phyloP scores from a whole-genome alignment of 2,113 vertebrate genomes.

The Cephalopterus ornatus region DNA sequence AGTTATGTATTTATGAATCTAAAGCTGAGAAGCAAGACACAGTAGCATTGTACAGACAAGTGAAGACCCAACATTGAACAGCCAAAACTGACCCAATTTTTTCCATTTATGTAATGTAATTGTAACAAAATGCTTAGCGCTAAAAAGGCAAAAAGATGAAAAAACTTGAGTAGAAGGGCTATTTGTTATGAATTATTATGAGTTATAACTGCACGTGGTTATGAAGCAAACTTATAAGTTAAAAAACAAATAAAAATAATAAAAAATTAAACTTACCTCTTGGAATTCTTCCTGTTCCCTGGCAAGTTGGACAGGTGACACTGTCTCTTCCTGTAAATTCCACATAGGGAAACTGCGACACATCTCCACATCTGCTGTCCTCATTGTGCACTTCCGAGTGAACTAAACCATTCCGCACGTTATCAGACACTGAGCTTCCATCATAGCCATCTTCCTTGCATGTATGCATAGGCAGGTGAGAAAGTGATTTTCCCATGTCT shows the following conservation, averaged over 20 bases:
- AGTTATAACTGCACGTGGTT: background rate
- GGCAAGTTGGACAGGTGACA: conserved; percentile 95
- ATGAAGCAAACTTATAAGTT: background rate
- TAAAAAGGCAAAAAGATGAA: background rate
- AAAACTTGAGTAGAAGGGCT: background rate
- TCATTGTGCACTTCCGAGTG: conserved; percentile 76
- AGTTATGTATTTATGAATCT: fast-evolving
- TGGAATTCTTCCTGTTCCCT: conserved; percentile 97
- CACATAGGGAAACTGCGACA: conserved; percentile 96
- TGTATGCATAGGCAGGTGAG: conserved; percentile 79
- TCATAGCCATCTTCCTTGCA: conserved; percentile 80
- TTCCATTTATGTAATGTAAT: background rate
- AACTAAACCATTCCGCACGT: conserved; percentile 68
- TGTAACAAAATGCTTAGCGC: background rate
- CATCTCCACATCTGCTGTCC: conserved; percentile 85
- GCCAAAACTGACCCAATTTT: background rate
- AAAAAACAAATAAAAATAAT: background rate
- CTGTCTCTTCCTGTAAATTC: conserved; percentile 97
- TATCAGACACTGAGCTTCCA: conserved; percentile 74
- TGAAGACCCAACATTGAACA: background rate
- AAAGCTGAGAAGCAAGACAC: background rate
- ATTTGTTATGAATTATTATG: background rate
- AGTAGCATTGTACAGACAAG: background rate
- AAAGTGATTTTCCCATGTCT: conserved; percentile 92
- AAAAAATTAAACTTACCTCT: conserved; percentile 76